phyloP scores from a whole-genome alignment of 2,113 vertebrate genomes.

The Isurus oxyrinchus region DNA sequence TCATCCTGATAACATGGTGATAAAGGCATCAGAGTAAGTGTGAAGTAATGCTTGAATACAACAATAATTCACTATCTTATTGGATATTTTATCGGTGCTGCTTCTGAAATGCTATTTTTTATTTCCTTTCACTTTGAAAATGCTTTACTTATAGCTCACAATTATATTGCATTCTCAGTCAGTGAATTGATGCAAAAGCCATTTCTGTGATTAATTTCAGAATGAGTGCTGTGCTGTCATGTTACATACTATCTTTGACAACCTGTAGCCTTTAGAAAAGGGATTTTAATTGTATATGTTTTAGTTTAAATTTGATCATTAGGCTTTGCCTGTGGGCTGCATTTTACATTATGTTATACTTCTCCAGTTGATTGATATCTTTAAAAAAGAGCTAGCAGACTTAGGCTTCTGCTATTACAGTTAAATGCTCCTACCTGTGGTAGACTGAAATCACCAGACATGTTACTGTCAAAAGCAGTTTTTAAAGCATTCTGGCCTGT shows the following conservation, averaged over 20 bases:
- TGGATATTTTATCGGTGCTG: background rate
- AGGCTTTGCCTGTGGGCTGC: background rate
- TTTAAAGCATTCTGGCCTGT: background rate
- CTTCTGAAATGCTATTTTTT: conserved; percentile 15
- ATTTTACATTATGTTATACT: background rate
- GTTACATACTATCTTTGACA: background rate
- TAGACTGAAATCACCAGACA: background rate
- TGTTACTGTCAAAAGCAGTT: background rate
- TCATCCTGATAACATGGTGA: conserved; percentile 11
- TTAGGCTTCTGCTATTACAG: background rate
- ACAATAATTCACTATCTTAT: conserved; percentile 28
- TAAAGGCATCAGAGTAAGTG: background rate
- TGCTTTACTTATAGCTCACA: background rate
- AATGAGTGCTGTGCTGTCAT: background rate
- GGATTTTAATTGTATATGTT: conserved; percentile 3
- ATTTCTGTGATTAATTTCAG: conserved; percentile 12
- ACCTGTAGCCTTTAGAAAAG: background rate
- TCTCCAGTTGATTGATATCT: background rate
- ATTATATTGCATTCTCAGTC: conserved; percentile 8
- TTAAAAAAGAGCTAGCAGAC: background rate
- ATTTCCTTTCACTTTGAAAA: conserved; percentile 33
- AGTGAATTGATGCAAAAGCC: background rate
- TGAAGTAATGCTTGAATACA: conserved; percentile 24
- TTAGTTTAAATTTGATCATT: background rate
- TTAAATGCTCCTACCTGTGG: background rate